phyloP scores from a whole-genome alignment of 2,888 invertebrate genomes.

The Rutpela maculata region DNA sequence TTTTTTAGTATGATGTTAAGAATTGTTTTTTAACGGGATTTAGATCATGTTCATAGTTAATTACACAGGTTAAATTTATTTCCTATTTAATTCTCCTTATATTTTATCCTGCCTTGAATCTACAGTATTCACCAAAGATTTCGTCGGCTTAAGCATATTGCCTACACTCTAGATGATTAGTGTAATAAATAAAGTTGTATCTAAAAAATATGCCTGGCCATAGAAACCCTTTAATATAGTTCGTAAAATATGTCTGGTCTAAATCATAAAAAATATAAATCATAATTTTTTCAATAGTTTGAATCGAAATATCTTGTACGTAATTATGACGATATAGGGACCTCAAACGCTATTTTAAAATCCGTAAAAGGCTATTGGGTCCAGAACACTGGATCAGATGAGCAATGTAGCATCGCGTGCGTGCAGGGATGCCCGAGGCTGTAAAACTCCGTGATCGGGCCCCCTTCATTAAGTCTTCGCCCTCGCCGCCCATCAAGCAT shows the following conservation, averaged over 20 bases:
- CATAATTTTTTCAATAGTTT: slow-evolving; percentile 38
- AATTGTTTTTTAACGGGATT: no score
- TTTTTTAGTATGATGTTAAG: no score
- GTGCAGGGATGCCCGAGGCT: slow-evolving; percentile 63
- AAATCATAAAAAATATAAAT: slow-evolving; percentile 36
- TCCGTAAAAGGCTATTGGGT: slow-evolving; percentile 33
- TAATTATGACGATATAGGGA: slow-evolving; percentile 15
- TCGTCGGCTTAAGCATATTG: not conserved
- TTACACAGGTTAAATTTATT: no score
- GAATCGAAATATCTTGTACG: slow-evolving; percentile 25
- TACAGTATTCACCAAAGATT: not conserved
- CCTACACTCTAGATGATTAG: slow-evolving; percentile 8
- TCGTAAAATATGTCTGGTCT: slow-evolving; percentile 29
- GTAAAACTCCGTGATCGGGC: slow-evolving; percentile 62
- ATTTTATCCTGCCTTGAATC: not conserved
- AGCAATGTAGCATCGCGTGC: slow-evolving; percentile 65
- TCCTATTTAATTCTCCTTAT: not conserved
- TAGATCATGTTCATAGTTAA: no score
- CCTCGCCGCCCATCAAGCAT: slow-evolving; percentile 73
- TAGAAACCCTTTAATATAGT: slow-evolving; percentile 22
- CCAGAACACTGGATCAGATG: slow-evolving; percentile 35
- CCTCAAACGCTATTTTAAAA: slow-evolving; percentile 35
- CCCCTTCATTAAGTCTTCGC: slow-evolving; percentile 71
- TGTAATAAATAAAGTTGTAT: slow-evolving; percentile 30
- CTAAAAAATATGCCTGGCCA: slow-evolving; percentile 18